Conservation (phyloP, 1,140 invertebrate genomes). For the Trichoplusia ni region DNA sequence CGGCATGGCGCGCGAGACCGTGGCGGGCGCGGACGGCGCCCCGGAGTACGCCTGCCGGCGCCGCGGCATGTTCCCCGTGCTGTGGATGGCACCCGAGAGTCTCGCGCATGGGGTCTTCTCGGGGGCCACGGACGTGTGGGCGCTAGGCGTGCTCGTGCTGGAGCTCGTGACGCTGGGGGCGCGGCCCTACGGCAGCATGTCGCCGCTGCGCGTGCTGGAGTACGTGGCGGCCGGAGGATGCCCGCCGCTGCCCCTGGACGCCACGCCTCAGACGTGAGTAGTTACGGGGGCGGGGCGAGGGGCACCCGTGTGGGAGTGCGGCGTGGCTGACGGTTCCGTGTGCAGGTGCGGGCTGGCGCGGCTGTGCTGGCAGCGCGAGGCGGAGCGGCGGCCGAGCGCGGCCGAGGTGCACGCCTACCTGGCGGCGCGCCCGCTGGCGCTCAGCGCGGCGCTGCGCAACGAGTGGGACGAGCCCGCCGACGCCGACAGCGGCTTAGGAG, state of each 20-base stretch:
- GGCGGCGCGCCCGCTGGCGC: constrained; percentile 75
- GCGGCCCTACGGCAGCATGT: constrained; percentile 93
- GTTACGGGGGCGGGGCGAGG: constrained; percentile 82
- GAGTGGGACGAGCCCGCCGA: constrained; percentile 5
- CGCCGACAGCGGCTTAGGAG: constrained; percentile 29
- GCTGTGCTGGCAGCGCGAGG: constrained; percentile 89
- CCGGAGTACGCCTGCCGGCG: constrained; percentile 85
- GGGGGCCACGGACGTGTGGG: constrained; percentile 92
- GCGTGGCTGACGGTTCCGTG: constrained; percentile 88
- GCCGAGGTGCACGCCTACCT: constrained; percentile 91
- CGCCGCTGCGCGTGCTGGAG: constrained; percentile 79
- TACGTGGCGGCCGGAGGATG: constrained; percentile 18
- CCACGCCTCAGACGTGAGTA: constrained; percentile 26
- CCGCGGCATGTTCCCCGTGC: constrained; percentile 93
- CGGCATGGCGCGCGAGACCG: constrained; percentile 92
- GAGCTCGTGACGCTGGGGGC: constrained; percentile 94
- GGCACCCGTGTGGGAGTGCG: constrained; percentile 87
- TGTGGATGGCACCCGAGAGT: constrained; percentile 96
- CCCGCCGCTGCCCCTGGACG: constrained; percentile 28
- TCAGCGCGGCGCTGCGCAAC: constrained; percentile 22
- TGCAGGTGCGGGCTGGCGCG: constrained; percentile 87
- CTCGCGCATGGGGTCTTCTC: constrained; percentile 91
- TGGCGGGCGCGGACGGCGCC: constrained; percentile 20
- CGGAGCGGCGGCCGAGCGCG: constrained; percentile 87
- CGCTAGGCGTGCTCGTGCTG: constrained; percentile 91